phyloP scores from a whole-genome alignment of 2,113 vertebrate species.

The Calidris pygmaea region DNA sequence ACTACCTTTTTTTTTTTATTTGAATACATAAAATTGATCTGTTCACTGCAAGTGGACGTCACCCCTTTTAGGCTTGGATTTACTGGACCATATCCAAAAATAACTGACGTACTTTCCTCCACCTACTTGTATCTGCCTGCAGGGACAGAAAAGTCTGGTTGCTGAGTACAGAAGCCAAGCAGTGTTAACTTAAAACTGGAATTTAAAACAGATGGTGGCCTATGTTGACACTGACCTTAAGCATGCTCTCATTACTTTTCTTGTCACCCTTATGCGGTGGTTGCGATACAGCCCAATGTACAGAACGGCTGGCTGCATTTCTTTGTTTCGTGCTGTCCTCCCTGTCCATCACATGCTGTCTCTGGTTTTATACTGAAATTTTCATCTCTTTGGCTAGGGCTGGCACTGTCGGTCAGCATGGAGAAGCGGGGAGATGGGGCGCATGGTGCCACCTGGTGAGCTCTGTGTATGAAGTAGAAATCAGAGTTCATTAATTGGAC shows the following conservation, averaged over 20 bases:
- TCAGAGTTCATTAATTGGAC: not conserved
- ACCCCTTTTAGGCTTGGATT: not conserved
- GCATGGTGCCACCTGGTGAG: accelerated
- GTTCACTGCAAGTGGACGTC: not conserved
- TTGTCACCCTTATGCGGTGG: accelerated
- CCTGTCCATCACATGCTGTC: too few species aligned
- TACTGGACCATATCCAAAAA: not conserved
- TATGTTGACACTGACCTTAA: not conserved
- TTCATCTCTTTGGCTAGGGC: not conserved
- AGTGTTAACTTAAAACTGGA: not conserved
- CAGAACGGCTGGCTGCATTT: not conserved
- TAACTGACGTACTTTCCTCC: not conserved
- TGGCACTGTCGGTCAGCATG: accelerated
- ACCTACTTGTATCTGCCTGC: not conserved
- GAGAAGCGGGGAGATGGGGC: accelerated
- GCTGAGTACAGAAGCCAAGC: not conserved
- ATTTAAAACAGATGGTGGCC: not conserved
- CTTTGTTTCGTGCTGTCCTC: not conserved
- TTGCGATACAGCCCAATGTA: not conserved
- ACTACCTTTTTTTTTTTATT: not conserved
- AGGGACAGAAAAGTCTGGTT: not conserved
- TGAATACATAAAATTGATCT: not conserved
- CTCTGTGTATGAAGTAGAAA: not conserved
- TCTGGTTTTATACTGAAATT: not conserved
- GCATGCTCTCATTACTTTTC: not conserved